A percentile compares a stretch with the other conserved stretches of the same genome.
These are phyloP conservation scores for Phylloscopus collybita DNA, from an alignment of 2,797 vertebrate genomes.

Conservation along the genomic window DNA sequence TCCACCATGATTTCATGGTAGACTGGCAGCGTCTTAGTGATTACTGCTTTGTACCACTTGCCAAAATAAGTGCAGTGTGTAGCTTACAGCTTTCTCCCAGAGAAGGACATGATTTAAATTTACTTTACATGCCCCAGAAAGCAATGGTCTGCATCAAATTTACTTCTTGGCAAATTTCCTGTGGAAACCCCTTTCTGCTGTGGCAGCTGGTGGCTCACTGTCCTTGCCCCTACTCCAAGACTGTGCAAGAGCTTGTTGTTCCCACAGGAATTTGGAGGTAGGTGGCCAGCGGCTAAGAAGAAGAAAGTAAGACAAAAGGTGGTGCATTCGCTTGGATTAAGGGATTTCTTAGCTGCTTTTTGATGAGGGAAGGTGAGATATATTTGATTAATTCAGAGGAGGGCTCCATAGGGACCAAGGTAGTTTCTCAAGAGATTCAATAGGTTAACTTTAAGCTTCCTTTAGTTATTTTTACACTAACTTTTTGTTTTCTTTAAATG, in stretches of 20 bases:
- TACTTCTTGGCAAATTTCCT: background rate
- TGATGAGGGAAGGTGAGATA: background rate
- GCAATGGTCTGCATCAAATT: background rate
- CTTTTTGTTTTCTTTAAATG: background rate
- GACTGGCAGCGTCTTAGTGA: background rate
- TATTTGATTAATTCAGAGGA: background rate
- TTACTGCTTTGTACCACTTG: background rate
- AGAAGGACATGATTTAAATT: background rate
- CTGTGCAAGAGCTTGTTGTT: background rate
- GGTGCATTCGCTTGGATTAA: background rate
- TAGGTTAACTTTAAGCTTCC: background rate
- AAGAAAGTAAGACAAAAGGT: background rate
- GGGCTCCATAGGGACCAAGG: background rate
- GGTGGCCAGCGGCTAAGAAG: background rate
- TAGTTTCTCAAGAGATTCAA: background rate
- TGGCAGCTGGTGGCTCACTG: background rate
- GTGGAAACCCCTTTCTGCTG: background rate
- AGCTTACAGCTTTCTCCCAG: background rate
- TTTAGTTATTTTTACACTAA: background rate
- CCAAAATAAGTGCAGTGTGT: background rate
- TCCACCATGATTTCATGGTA: background rate
- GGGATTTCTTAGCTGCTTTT: background rate
- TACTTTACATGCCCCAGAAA: background rate
- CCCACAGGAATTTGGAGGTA: background rate
- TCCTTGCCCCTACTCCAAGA: background rate